Evolutionary conservation across 2,797 vertebrate genomes (phyloP), one percentile per base, ranked within the genome.

Genomic region (Oophaga sylvatica): DNA sequence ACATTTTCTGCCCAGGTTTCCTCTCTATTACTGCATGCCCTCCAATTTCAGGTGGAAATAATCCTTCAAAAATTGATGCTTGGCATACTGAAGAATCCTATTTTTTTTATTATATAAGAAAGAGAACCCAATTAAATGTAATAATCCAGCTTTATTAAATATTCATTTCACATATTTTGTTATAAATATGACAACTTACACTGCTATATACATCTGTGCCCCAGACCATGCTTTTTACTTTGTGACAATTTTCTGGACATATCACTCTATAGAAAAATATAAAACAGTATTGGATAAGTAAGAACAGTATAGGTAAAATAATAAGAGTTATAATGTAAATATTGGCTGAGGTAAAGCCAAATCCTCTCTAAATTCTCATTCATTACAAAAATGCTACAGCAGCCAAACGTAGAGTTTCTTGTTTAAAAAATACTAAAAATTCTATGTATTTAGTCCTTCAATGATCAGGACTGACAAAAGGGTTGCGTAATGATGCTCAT

Each of bases 61-160:
- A 53, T 10, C 56, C 78, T 48, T 11, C 35, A 76, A 35, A 41
- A 3, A 82, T 83, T 75, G 80, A 70, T 35, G 86, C 86, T 76
- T 62, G 60, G 68, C 86, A 87, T 10, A 83, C 6, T 9, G 80
- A 76, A 57, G 80, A 76, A 41, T 87, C 80, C 86, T 87, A 26
- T 16, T 60, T 31, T 53, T 35, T 19, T 3, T 48, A 75, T 62
- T n/a, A 60, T 63, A 2, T 15, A 16, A n/a, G 4, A 68, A 31
- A 70, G 29, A 70, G 13, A 17, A 31, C 10, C 1, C 29, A 29
- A 29, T 13, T 70, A 16, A 16, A 70, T 35, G 3, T 1, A 5
- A 70, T 20, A 29, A 6, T 41, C 41, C 70, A 19, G 35, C 29
- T 70, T 31, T 31, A 70, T 16, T 7, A 53, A 53, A 53, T 6